Percentiles rank a stretch among this genome's conserved stretches.
These are phyloP conservation scores for Eumeta japonica DNA, from an alignment of 1,140 invertebrate genomes.

Conservation along the genomic window DNA sequence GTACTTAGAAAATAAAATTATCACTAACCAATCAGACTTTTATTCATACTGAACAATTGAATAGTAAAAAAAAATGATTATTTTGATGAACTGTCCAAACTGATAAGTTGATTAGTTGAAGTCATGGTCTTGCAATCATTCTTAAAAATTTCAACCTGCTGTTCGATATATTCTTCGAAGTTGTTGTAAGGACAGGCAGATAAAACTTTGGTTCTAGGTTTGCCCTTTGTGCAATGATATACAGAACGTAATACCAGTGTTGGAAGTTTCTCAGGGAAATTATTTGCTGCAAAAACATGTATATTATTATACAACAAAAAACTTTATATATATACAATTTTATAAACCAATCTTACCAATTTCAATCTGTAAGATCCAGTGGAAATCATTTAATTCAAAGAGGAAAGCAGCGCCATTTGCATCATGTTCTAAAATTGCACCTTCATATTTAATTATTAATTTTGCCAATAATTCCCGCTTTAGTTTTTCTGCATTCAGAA, in stretches of 20 bases:
- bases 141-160: constrained; percentile 50
- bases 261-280: constrained; percentile 46
- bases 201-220: constrained; percentile 43
- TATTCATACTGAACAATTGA: too few relatives aligned
- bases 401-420: constrained; percentile 47
- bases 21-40: too few relatives aligned
- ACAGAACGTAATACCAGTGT: constrained; percentile 42
- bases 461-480: constrained; percentile 45
- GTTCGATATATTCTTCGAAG: constrained; percentile 47
- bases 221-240: constrained; percentile 45
- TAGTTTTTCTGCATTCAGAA: constrained; percentile 46
- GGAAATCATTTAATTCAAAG: constrained; percentile 49
- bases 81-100: constrained; percentile 25
- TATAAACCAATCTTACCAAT: constrained; percentile 24
- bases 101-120: constrained; percentile 23
- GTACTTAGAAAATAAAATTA: too few relatives aligned
- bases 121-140: constrained; percentile 36
- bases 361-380: constrained; percentile 53
- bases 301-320: background rate
- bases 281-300: constrained; percentile 30
- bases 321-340: background rate
- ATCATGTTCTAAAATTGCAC: constrained; percentile 49
- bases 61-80: too few relatives aligned
- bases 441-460: constrained; percentile 52
- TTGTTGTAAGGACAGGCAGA: constrained; percentile 39